Base-by-base conservation (phyloP, 2,113 vertebrate genomes). In the Spermophilus dauricus region DNA sequence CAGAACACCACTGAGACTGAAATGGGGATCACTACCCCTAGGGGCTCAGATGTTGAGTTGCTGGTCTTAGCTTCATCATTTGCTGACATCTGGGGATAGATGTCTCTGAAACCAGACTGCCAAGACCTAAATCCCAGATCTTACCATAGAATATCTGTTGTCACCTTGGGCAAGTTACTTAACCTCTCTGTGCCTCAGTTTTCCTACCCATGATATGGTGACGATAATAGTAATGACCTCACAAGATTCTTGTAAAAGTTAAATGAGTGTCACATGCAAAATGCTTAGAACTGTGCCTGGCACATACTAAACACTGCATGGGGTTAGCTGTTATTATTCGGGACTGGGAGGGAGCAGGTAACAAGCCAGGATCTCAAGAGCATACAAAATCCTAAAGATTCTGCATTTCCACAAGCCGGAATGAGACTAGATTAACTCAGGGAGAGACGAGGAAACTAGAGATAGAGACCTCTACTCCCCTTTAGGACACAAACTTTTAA, bases 111-210 rank as follows among this genome's bases (percentile, higher is more conserved):
- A 24, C 13, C 51, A 67, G 24, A 86, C 30, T 72, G 18, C 11
- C 73, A 56, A 24, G 3, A 48, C 56, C 53, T 89, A 84, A 92
- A 56, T 92, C 28, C 17, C 11, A 83, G 20, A 48, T 78, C 32
- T 63, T 8, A 18, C 4, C 58, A 22, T 13, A 4, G 30, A n/a
- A 82, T 20, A 76, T 65, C 39, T 70, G 30, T 53, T 75, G 56
- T 56, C 84, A 86, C 16, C 39, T 58, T 94, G 17, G 18, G 24
- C n/a, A 72, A 42, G 34, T 51, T 51, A 76, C 10, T n/a, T 94
- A 61, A 83, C 58, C 17, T 81, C 39, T 63, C 95, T 81, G 42
- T 89, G 28, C 42, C 75, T 96, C 75, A 22, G 18, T 81, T 87
- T 80, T 58, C 30, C 73, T 22, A 63, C 30, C 73, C 13, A 58